phyloP scores from a whole-genome alignment of 2,888 invertebrate species.

The Nudaria mundana region DNA sequence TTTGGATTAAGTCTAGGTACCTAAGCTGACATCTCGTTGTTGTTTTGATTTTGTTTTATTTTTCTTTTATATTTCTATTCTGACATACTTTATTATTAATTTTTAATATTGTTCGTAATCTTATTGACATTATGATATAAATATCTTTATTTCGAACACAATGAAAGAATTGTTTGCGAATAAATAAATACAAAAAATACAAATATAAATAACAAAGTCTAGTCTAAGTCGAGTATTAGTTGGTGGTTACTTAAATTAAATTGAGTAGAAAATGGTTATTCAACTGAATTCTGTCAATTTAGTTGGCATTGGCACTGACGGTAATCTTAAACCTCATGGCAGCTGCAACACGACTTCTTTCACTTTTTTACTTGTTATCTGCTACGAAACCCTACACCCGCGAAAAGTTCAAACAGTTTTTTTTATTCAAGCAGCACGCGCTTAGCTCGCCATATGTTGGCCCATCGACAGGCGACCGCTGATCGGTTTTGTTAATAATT shows the following conservation, averaged over 20 bases:
- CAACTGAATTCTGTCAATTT: background rate
- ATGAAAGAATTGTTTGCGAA: too few species aligned
- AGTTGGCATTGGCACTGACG: conserved; percentile 44
- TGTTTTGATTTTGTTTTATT: too few species aligned
- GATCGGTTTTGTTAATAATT: conserved; percentile 23
- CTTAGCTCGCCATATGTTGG: conserved; percentile 70
- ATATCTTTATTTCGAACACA: too few species aligned
- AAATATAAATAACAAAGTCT: background rate
- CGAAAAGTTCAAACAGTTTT: conserved; percentile 52
- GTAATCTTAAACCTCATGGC: conserved; percentile 69
- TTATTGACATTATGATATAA: too few species aligned
- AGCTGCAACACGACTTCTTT: conserved; percentile 57
- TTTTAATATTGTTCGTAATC: too few species aligned
- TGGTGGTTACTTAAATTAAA: too few species aligned
- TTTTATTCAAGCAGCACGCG: conserved; percentile 70
- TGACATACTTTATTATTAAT: too few species aligned
- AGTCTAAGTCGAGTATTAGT: background rate
- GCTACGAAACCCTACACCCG: conserved; percentile 65
- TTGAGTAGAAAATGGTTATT: background rate
- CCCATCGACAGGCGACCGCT: conserved; percentile 42
- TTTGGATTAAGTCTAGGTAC: too few species aligned
- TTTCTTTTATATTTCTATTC: too few species aligned
- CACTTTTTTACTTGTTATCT: conserved; percentile 58
- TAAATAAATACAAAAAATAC: too few species aligned
- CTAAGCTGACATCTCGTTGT: too few species aligned